Evolutionary conservation across 2,888 invertebrate genomes (phyloP).

Genomic region (Brassicogethes aeneus): DNA sequence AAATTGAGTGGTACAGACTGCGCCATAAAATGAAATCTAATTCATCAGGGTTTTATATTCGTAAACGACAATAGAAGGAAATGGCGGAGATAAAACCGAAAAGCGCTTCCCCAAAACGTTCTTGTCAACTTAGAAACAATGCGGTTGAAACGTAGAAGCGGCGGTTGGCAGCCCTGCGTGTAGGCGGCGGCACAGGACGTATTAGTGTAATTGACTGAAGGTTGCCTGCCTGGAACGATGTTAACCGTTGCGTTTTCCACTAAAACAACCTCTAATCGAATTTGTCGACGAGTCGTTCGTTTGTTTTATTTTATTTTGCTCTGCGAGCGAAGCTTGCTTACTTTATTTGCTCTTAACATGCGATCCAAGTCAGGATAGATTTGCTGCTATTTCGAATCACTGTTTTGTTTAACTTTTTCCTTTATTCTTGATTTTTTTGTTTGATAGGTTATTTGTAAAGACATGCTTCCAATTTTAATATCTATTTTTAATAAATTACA

Average conservation of each 20-base stretch:
- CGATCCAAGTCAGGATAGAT: constrained; percentile 1
- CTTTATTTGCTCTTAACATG: constrained; percentile 11
- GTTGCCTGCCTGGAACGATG: constrained; percentile 44
- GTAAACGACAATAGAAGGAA: background rate
- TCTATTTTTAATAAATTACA: no score
- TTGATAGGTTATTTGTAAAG: no score
- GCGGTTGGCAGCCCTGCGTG: constrained; percentile 22
- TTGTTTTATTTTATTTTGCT: constrained; percentile 20
- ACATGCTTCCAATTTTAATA: no score
- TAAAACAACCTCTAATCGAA: constrained; percentile 35
- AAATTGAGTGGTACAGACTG: no score
- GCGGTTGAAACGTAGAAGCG: constrained; percentile 24
- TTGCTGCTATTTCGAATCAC: constrained; percentile 1
- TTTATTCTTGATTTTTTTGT: no score
- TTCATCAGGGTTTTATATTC: no score
- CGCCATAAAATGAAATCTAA: no score
- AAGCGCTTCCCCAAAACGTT: constrained; percentile 15
- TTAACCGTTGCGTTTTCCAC: constrained; percentile 44
- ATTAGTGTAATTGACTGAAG: constrained; percentile 38
- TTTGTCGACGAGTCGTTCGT: constrained; percentile 17
- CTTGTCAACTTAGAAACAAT: constrained; percentile 23
- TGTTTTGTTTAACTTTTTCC: no score
- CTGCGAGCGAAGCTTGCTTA: background rate
- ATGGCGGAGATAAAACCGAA: background rate
- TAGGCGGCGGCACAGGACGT: constrained; percentile 31